Conservation (phyloP, 2,113 vertebrate genomes). For the human (Homo sapiens) region GRCh38 chr9:37056501-37057000, state of each 20-base stretch:
- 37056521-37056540: conserved; percentile 84
- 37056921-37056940: no score
- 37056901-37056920: no score
- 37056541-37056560: conserved; percentile 88
- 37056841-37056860: background rate
- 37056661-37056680: conserved; percentile 70
- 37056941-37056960: no score
- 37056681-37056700: conserved; percentile 71
- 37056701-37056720: conserved; percentile 48
- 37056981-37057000: no score
- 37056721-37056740: conserved; percentile 73
- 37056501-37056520: conserved; percentile 76
- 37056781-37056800: conserved; percentile 15
- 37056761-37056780: conserved; percentile 38
- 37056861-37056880: background rate
- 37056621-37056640: conserved; percentile 85
- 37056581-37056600: conserved; percentile 85
- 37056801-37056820: conserved; percentile 27
- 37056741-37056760: conserved; percentile 67
- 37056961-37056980: no score
- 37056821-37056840: conserved; percentile 32
- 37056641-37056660: conserved; percentile 81
- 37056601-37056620: conserved; percentile 80
- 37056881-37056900: no score
- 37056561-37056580: conserved; percentile 89